These are phyloP conservation scores for Esox niger DNA, from an alignment of 2,113 vertebrate genomes.

Conservation along the genomic window DNA sequence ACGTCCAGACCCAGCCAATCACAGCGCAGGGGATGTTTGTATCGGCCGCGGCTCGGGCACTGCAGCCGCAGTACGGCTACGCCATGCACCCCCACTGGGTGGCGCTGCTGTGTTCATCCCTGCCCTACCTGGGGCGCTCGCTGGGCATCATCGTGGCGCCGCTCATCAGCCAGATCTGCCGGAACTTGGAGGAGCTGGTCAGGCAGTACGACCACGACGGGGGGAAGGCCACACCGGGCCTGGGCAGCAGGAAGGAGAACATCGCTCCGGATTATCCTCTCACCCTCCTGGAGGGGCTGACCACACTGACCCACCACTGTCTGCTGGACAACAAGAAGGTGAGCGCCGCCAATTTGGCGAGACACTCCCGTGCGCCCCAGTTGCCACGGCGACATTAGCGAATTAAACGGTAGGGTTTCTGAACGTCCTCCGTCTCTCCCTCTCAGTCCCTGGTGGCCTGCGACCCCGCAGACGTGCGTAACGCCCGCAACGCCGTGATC, in stretches of 20 bases:
- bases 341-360: conserved; percentile 3
- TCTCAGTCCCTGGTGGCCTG: conserved; percentile 65
- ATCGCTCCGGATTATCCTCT: conserved; percentile 94
- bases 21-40: conserved; percentile 94
- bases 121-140: conserved; percentile 91
- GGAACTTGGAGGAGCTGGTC: conserved; percentile 91
- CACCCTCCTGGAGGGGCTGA: conserved; percentile 92
- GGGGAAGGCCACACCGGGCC: conserved; percentile 75
- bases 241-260: conserved; percentile 83
- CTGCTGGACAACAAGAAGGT: conserved; percentile 92
- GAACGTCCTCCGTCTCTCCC: neutral
- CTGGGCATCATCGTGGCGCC: conserved; percentile 90
- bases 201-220: conserved; percentile 86
- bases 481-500: conserved; percentile 86
- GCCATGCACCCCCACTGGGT: conserved; percentile 96
- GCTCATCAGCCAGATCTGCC: conserved; percentile 89
- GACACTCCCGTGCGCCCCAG: too few relatives aligned
- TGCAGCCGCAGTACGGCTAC: conserved; percentile 88
- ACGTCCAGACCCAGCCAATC: conserved; percentile 86
- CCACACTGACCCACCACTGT: conserved; percentile 89
- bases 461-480: conserved; percentile 82
- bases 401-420: too few relatives aligned
- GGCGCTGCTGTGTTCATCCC: conserved; percentile 79
- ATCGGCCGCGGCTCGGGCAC: conserved; percentile 83
- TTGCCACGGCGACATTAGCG: too few relatives aligned